Conservation (phyloP, 2,797 vertebrate species). For the Pipistrellus nathusii region DNA sequence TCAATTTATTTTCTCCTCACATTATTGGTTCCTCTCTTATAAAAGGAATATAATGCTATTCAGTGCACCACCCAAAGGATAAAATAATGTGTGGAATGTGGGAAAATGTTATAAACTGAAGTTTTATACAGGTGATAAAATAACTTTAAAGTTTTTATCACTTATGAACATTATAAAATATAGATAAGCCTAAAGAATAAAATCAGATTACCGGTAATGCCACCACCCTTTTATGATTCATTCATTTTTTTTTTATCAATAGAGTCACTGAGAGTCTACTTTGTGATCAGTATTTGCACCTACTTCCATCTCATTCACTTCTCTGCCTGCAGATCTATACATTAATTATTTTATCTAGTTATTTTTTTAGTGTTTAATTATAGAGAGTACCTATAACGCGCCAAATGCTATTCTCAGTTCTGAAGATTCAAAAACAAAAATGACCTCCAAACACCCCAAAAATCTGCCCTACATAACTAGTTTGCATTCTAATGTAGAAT, state of each 20-base stretch:
- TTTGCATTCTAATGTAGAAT: neutral
- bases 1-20: neutral
- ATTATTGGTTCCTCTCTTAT: neutral
- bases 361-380: neutral
- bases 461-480: neutral
- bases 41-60: neutral
- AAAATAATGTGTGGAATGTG: neutral
- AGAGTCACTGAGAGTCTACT: neutral
- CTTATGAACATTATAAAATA: neutral
- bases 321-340: neutral
- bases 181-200: neutral
- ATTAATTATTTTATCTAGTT: neutral
- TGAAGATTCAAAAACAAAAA: neutral
- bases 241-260: neutral
- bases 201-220: neutral
- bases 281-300: neutral
- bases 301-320: neutral
- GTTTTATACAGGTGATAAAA: neutral
- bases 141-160: neutral
- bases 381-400: neutral
- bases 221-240: neutral
- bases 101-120: neutral
- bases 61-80: neutral
- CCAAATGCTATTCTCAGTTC: neutral
- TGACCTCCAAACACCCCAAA: neutral